Evolutionary conservation across 2,888 invertebrate species (phyloP).

Genomic region (Catocala sponsa): DNA sequence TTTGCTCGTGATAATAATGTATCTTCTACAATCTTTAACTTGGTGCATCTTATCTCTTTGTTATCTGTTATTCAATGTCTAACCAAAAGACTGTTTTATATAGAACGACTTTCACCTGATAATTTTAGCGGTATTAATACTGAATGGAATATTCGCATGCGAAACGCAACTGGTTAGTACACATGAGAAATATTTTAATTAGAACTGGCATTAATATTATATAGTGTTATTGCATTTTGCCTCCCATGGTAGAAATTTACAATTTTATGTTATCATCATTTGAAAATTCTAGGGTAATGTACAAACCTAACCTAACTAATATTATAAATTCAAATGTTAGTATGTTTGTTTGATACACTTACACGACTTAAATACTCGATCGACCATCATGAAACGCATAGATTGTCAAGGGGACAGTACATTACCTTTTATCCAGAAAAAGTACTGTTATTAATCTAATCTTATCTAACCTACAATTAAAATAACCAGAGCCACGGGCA

Average conservation of each 20-base stretch:
- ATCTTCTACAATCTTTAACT: conserved; percentile 40
- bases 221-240: neutral
- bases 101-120: conserved; percentile 40
- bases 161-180: conserved; percentile 30
- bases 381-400: too few relatives aligned
- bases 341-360: too few relatives aligned
- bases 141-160: conserved; percentile 41
- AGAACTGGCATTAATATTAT: conserved; percentile 12
- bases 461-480: too few relatives aligned
- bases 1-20: conserved; percentile 40
- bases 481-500: too few relatives aligned
- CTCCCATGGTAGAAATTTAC: conserved; percentile 3
- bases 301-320: too few relatives aligned
- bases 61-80: conserved; percentile 46
- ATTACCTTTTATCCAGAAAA: too few relatives aligned
- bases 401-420: too few relatives aligned
- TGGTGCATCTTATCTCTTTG: conserved; percentile 40
- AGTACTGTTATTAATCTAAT: too few relatives aligned
- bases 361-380: too few relatives aligned
- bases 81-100: conserved; percentile 34
- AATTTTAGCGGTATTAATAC: conserved; percentile 27
- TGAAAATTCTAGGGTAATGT: too few relatives aligned
- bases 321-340: too few relatives aligned
- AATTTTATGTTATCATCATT: neutral
- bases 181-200: conserved; percentile 37